phyloP scores from a whole-genome alignment of 2,797 vertebrate species.

The Pseudochromis fuscus region DNA sequence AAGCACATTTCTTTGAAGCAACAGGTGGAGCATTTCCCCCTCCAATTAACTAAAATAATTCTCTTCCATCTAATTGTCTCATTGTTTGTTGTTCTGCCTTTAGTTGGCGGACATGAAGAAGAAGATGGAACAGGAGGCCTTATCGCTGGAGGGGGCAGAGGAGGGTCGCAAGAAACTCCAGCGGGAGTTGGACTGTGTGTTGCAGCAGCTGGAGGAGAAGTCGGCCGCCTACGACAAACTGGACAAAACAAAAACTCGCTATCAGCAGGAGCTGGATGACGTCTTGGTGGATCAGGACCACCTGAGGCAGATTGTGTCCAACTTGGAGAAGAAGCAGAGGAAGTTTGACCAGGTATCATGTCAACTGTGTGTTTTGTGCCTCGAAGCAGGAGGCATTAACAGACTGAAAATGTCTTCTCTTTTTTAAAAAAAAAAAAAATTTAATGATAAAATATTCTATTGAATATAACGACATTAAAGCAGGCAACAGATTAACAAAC shows the following conservation, averaged over 20 bases:
- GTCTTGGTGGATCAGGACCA: constrained; percentile 93
- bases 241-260: constrained; percentile 95
- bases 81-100: background rate
- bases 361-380: background rate
- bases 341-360: constrained; percentile 97
- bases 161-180: constrained; percentile 91
- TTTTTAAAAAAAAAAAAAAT: background rate
- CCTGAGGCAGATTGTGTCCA: constrained; percentile 91
- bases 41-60: too few relatives aligned
- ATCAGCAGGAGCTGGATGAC: constrained; percentile 97
- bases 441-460: too few relatives aligned
- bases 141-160: constrained; percentile 88
- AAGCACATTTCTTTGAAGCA: too few relatives aligned
- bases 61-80: background rate
- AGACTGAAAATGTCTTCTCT: background rate
- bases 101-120: constrained; percentile 93
- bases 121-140: constrained; percentile 90
- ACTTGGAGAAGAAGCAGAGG: constrained; percentile 96
- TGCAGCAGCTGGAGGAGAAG: constrained; percentile 92
- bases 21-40: too few relatives aligned
- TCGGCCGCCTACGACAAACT: constrained; percentile 91
- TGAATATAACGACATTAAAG: too few relatives aligned
- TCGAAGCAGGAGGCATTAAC: background rate
- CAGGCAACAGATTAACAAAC: too few relatives aligned
- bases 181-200: constrained; percentile 89